Conservation (phyloP, 2,797 vertebrate genomes). For the Sternotherus odoratus region DNA sequence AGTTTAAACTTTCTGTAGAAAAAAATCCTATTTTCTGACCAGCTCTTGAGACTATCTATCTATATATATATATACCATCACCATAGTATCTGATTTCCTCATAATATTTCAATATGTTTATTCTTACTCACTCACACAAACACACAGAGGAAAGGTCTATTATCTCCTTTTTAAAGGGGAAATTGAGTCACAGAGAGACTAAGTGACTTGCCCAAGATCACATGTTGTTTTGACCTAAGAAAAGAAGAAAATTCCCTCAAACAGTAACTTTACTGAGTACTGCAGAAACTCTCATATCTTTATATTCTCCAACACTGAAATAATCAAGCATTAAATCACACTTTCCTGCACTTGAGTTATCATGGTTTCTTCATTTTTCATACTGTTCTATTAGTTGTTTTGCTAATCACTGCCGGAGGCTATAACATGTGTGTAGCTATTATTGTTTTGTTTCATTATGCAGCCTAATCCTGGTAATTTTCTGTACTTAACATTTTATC, state of each 20-base stretch:
- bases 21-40: not conserved
- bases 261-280: no score
- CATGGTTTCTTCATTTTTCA: not conserved
- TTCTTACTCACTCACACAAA: no score
- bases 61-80: not conserved
- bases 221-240: not conserved
- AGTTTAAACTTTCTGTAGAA: not conserved
- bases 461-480: not conserved
- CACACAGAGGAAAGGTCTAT: no score
- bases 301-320: not conserved
- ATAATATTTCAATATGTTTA: no score
- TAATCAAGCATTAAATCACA: not conserved
- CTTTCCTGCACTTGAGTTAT: not conserved
- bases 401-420: no score
- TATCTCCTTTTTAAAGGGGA: no score
- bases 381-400: not conserved
- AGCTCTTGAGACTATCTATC: not conserved
- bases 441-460: not conserved
- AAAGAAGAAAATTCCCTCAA: no score
- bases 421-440: not conserved
- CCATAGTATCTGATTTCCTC: no score
- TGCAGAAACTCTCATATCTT: no score
- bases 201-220: no score
- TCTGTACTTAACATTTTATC: not conserved
- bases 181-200: no score